Evolutionary conservation across 1,140 invertebrate genomes (phyloP).

Genomic region (Ptiloglossa arizonensis): DNA sequence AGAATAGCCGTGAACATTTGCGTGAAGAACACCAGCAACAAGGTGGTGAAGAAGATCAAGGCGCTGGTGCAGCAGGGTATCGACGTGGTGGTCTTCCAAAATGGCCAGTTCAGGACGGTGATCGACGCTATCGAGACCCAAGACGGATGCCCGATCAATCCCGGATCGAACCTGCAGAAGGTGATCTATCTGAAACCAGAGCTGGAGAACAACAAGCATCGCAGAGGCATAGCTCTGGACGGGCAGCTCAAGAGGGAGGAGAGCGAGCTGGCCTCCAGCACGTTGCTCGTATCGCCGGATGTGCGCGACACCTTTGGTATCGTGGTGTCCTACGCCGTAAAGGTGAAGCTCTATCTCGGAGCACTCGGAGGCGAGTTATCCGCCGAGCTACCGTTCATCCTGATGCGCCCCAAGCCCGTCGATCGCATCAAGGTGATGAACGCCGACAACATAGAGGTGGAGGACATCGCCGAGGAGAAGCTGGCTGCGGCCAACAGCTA

Average conservation of each 20-base stretch:
- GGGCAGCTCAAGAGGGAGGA: conserved; percentile 94
- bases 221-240: conserved; percentile 96
- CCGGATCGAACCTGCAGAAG: conserved; percentile 96
- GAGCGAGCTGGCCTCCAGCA: conserved; percentile 97
- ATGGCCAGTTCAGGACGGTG: conserved; percentile 97
- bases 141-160: conserved; percentile 97
- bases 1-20: conserved; percentile 96
- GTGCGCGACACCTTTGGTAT: conserved; percentile 94
- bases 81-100: conserved; percentile 98
- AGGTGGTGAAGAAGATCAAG: conserved; percentile 98
- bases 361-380: conserved; percentile 96
- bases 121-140: conserved; percentile 96
- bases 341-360: conserved; percentile 97
- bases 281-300: conserved; percentile 91
- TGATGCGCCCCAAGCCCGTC: conserved; percentile 95
- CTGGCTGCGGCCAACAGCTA: conserved; percentile 57
- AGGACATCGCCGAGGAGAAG: conserved; percentile 56
- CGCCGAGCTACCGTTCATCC: conserved; percentile 97
- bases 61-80: conserved; percentile 96
- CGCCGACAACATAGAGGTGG: conserved; percentile 59
- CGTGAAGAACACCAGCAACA: conserved; percentile 98
- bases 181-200: conserved; percentile 93
- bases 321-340: conserved; percentile 94
- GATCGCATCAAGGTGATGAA: conserved; percentile 74
- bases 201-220: conserved; percentile 91